These are phyloP conservation scores for Pyrgus malvae DNA, from an alignment of 2,888 invertebrate species.

Conservation along the genomic window DNA sequence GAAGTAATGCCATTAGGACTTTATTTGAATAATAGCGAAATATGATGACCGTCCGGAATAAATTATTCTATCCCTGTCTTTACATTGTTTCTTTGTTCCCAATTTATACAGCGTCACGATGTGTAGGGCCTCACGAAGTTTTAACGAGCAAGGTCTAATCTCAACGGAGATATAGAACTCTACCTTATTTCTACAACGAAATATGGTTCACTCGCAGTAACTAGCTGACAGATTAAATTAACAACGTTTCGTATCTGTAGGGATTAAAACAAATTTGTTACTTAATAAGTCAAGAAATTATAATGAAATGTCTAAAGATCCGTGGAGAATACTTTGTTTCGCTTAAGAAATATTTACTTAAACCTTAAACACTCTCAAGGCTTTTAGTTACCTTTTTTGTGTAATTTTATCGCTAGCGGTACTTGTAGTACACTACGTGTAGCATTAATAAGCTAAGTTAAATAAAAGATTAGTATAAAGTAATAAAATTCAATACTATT, in stretches of 20 bases:
- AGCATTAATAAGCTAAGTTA: no score
- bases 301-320: no score
- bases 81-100: conserved; percentile 51
- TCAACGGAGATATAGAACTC: conserved; percentile 32
- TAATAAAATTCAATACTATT: no score
- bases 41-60: conserved; percentile 46
- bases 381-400: no score
- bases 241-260: background rate
- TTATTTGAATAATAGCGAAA: conserved; percentile 32
- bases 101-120: conserved; percentile 43
- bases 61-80: conserved; percentile 52
- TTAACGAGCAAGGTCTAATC: conserved; percentile 47
- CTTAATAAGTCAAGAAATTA: background rate
- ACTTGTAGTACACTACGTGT: no score
- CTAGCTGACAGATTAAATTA: conserved; percentile 10
- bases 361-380: no score
- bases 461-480: no score
- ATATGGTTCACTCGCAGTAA: conserved; percentile 1
- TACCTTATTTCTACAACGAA: conserved; percentile 22
- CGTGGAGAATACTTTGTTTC: no score
- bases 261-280: background rate
- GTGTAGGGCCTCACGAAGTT: conserved; percentile 46
- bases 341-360: no score
- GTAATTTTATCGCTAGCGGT: no score
- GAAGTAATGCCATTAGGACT: conserved; percentile 38